Conservation (phyloP, 2,113 vertebrate genomes). For the Fulica atra region DNA sequence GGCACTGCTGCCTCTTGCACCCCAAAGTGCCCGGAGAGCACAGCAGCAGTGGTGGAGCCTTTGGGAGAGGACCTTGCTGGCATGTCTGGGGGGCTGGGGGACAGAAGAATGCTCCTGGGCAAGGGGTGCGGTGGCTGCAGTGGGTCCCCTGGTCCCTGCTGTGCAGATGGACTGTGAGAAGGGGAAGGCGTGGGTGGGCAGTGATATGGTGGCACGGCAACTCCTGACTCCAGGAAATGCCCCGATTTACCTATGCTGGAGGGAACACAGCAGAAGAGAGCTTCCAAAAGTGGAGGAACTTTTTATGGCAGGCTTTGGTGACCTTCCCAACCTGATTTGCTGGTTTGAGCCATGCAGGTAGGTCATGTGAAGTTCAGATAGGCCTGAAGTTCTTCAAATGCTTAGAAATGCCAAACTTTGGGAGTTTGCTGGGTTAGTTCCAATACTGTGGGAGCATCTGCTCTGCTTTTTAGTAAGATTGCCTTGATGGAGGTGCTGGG, state of each 20-base stretch:
- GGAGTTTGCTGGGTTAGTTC: neutral
- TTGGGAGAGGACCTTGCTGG: neutral
- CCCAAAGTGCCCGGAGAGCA: neutral
- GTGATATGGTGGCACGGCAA: neutral
- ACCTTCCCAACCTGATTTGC: neutral
- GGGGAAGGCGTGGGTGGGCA: too few relatives aligned
- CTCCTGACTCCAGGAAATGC: neutral
- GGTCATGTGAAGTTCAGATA: neutral
- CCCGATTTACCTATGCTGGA: neutral
- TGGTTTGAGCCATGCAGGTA: neutral
- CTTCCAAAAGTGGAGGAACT: neutral
- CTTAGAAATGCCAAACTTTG: neutral
- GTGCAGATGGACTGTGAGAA: neutral
- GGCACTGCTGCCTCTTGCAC: neutral
- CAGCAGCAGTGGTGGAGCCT: rapidly evolving
- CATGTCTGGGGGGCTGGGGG: neutral
- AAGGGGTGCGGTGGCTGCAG: neutral
- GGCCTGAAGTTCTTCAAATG: neutral
- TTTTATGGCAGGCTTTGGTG: neutral
- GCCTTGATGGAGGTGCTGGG: neutral
- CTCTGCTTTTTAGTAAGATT: neutral
- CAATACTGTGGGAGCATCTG: neutral
- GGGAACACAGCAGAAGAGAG: neutral
- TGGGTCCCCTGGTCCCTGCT: neutral
- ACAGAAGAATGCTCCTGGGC: neutral